Conservation (phyloP, 2,888 invertebrate genomes). For the Sarcophaga variegata region DNA sequence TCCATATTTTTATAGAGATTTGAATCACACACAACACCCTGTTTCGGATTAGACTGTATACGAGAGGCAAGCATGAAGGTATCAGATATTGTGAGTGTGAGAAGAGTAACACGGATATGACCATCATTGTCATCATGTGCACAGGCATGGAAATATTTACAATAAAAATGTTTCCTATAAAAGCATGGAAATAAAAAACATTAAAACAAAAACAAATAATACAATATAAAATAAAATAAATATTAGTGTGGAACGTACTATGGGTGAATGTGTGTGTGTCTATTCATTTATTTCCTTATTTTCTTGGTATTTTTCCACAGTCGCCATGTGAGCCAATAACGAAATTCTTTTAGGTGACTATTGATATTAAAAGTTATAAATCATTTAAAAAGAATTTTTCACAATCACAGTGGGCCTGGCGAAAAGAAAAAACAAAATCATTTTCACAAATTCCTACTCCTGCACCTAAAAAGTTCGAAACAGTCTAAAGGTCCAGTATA, state of each 20-base stretch:
- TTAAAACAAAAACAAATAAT: not conserved
- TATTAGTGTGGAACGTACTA: not conserved
- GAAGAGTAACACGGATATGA: slow-evolving; percentile 18
- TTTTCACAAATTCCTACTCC: too few species aligned
- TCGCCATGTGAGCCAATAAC: slow-evolving; percentile 28
- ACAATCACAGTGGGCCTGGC: slow-evolving; percentile 27
- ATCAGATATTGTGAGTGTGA: not conserved
- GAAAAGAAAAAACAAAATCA: too few species aligned
- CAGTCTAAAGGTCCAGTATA: too few species aligned
- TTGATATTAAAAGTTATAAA: slow-evolving; percentile 67
- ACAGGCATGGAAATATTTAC: slow-evolving; percentile 34
- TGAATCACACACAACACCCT: not conserved
- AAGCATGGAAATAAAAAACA: not conserved
- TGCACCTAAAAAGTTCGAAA: too few species aligned
- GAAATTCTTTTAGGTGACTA: slow-evolving; percentile 54
- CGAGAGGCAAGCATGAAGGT: not conserved
- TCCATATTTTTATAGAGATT: slow-evolving; percentile 54
- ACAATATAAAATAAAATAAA: slow-evolving; percentile 27
- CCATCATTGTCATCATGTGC: slow-evolving; percentile 38
- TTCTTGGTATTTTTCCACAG: slow-evolving; percentile 4
- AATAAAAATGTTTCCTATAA: not conserved
- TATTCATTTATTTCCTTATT: not conserved
- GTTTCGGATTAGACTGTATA: too few species aligned
- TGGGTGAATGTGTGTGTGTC: not conserved
- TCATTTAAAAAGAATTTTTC: slow-evolving; percentile 46